phyloP scores from a whole-genome alignment of 2,888 invertebrate species.

The Iselma pallidipennis region DNA sequence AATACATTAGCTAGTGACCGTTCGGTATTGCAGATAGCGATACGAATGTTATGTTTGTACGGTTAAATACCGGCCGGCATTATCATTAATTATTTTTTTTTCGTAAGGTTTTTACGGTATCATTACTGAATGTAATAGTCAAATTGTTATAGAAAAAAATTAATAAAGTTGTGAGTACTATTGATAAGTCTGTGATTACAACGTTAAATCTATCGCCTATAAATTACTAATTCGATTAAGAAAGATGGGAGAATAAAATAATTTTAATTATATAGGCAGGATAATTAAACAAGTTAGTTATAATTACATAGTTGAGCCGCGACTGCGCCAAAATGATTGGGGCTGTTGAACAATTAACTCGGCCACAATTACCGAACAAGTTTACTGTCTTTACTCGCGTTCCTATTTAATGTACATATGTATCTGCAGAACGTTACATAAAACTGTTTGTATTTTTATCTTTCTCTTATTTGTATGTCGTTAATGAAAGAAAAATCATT shows the following conservation, averaged over 20 bases:
- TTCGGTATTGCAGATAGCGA: slow-evolving; percentile 36
- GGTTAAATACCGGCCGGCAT: slow-evolving; percentile 30
- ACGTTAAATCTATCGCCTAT: slow-evolving; percentile 12
- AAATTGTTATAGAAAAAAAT: neutral
- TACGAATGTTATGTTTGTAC: slow-evolving; percentile 36
- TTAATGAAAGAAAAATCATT: slow-evolving; percentile 2
- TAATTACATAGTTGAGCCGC: slow-evolving; percentile 29
- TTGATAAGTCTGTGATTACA: slow-evolving; percentile 6
- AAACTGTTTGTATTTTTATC: neutral
- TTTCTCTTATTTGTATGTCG: neutral
- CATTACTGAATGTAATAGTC: neutral
- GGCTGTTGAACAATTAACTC: slow-evolving; percentile 28
- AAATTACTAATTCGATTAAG: slow-evolving; percentile 31
- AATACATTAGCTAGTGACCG: slow-evolving; percentile 44
- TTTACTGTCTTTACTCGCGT: slow-evolving; percentile 19
- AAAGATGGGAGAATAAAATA: slow-evolving; percentile 28
- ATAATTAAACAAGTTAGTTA: slow-evolving; percentile 33
- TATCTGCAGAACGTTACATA: neutral
- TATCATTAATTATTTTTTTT: slow-evolving; percentile 36
- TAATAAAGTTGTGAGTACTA: neutral
- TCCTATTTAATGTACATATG: neutral
- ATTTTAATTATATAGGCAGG: slow-evolving; percentile 32
- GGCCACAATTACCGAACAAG: slow-evolving; percentile 24
- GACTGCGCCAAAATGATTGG: slow-evolving; percentile 30
- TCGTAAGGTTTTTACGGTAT: neutral